Base-by-base conservation (phyloP, 2,113 vertebrate genomes). In the Pseudois nayaur region DNA sequence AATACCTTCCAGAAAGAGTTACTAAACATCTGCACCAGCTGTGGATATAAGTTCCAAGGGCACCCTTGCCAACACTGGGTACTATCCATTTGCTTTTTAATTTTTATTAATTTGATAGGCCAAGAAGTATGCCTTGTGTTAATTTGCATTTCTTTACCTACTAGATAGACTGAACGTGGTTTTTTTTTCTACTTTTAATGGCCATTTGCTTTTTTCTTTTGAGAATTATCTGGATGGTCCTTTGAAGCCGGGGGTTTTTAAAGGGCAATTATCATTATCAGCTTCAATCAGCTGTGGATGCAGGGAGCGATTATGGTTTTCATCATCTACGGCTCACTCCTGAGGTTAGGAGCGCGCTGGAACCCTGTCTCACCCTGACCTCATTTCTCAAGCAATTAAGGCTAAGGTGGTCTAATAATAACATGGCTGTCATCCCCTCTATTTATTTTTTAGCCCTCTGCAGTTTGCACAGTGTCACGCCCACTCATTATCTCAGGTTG, bases 121-220 rank as follows among this genome's bases (percentile, higher is more conserved):
- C 6, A 29, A 91, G 74, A 71, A 54, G 31, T 9, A 10, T 36
- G 10, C 23, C n/a, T 93, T 29, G 6, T 97, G 89, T 94, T 92
- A n/a, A 78, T 84, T 92, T 92, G 43, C n/a, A 81, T 81, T 95
- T 94, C 59, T 97, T 89, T 79, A 88, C 55, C 71, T 79, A 10
- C 85, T 92, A 27, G 71, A 14, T 52, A 48, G 36, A 48, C n/a
- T 1, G 19, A 91, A 64, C 0, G 6, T 74, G 52, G 3, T 57
- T 25, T 10, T 25, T 25, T 57, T 57, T 25, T 52, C 87, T 54
- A 64, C 12, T 31, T 85, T 59, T 67, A 57, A 40, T 45, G 50
- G 2, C 88, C 59, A 5, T 94, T 95, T 40, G 8, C 45, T 84
- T 84, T 96, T 79, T 85, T 36, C 31, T 52, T 89, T 81, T 55